phyloP scores from a whole-genome alignment of 2,888 invertebrate genomes.

The Drosophila lacicola region DNA sequence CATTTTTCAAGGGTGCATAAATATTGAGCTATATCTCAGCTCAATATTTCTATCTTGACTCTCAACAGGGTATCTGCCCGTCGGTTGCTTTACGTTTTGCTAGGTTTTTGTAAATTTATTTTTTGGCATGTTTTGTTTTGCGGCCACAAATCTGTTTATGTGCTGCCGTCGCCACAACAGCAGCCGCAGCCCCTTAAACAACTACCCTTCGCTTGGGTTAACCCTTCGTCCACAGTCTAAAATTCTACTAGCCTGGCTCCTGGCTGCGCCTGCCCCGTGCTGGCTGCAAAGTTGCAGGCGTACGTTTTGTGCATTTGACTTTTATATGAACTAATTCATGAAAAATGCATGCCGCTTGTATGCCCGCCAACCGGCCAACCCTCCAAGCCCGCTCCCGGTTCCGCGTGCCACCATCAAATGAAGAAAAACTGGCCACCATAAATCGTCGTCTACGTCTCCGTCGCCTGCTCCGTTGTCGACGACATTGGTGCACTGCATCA shows the following conservation, averaged over 20 bases:
- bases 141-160: constrained; percentile 74
- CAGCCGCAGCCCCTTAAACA: constrained; percentile 9
- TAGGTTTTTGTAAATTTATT: constrained; percentile 17
- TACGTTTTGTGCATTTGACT: constrained; percentile 73
- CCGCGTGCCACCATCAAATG: constrained; percentile 54
- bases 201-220: constrained; percentile 18
- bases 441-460: constrained; percentile 60
- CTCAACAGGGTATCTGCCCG: background rate
- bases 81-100: constrained; percentile 10
- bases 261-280: background rate
- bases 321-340: constrained; percentile 80
- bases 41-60: background rate
- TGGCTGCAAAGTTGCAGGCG: constrained; percentile 33
- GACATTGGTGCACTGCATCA: constrained; percentile 50
- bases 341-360: constrained; percentile 68
- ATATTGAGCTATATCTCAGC: too few species aligned
- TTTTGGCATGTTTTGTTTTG: constrained; percentile 47
- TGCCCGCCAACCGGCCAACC: background rate
- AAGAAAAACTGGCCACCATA: constrained; percentile 77
- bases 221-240: constrained; percentile 16
- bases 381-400: constrained; percentile 12
- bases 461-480: constrained; percentile 35
- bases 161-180: constrained; percentile 22
- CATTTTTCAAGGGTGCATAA: too few species aligned
- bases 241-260: background rate